Evolutionary conservation across 2,888 invertebrate genomes (phyloP), one percentile per base, ranked within the genome.

Genomic region (Callimorpha dominula): DNA sequence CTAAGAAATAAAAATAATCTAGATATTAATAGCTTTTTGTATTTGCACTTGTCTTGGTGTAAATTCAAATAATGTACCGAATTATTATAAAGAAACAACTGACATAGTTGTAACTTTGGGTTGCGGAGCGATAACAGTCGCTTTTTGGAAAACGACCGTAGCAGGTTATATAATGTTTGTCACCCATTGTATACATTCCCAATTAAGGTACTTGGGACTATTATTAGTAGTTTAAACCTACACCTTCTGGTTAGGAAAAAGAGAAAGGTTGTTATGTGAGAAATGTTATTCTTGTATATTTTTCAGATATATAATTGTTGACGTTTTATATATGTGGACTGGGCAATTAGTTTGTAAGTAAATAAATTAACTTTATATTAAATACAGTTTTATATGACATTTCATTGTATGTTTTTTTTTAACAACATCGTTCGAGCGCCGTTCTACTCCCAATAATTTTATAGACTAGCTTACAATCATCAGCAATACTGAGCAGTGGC

Each of bases 291-390:
- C n/a, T 60, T 81, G 74, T 79, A 77, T 80, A 79, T 81, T 80
- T 82, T 80, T 78, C 73, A 79, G 49, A 78, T 75, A 76, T 76
- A 75, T 81, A 74, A 81, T 79, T 76, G 88, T 88, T 88, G 79
- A 87, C 79, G 77, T 86, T 84, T 81, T 72, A 60, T 68, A 72
- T 85, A 87, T 86, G 86, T 85, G 89, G 90, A 90, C 87, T 87
- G 90, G 90, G 90, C 83, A 88, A 85, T 84, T 88, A 89, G 81
- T 73, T 78, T 60, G 69, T 87, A 87, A 85, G 81, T 86, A 82
- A 83, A 80, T 82, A 81, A 81, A 84, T 78, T 78, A 84, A 81
- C 82, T 89, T 88, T 87, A 85, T 88, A 88, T 79, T 75, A 77
- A 72, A 73, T 81, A 78, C 83, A 82, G 81, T 78, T 86, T 87